phyloP scores from a whole-genome alignment of 2,888 invertebrate genomes.

The Pollenia amentaria region DNA sequence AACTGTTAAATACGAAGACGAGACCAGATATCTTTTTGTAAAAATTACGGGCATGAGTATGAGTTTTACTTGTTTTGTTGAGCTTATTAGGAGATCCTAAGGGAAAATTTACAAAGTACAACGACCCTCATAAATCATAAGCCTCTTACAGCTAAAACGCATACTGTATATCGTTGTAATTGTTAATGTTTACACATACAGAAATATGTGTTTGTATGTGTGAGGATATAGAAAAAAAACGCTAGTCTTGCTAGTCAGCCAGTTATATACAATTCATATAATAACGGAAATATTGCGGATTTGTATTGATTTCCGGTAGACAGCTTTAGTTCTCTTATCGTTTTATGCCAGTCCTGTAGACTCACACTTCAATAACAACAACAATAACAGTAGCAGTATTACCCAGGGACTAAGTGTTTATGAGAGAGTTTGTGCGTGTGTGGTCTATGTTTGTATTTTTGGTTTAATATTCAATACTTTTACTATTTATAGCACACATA shows the following conservation, averaged over 20 bases:
- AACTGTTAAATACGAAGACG: no score
- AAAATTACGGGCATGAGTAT: no score
- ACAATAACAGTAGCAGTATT: neutral
- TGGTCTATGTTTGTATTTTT: neutral
- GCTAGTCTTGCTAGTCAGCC: slow-evolving; percentile 47
- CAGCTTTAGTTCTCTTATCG: slow-evolving; percentile 70
- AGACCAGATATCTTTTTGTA: no score
- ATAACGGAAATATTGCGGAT: slow-evolving; percentile 74
- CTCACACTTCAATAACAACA: neutral
- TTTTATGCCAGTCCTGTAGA: slow-evolving; percentile 54
- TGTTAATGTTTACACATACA: slow-evolving; percentile 16
- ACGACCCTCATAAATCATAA: slow-evolving; percentile 21
- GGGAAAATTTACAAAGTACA: neutral
- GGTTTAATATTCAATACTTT: slow-evolving; percentile 41
- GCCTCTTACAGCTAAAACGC: slow-evolving; percentile 11
- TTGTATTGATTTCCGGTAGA: slow-evolving; percentile 74
- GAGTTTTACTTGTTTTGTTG: no score
- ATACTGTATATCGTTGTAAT: slow-evolving; percentile 24
- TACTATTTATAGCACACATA: neutral
- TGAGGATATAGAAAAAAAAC: slow-evolving; percentile 30
- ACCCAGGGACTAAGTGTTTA: neutral
- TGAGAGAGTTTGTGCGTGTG: slow-evolving; percentile 13
- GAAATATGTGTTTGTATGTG: neutral
- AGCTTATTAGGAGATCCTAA: no score
- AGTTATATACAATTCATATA: slow-evolving; percentile 64